These are phyloP conservation scores for Aplodontia rufa DNA, from an alignment of 2,113 vertebrate genomes.

Conservation along the genomic window DNA sequence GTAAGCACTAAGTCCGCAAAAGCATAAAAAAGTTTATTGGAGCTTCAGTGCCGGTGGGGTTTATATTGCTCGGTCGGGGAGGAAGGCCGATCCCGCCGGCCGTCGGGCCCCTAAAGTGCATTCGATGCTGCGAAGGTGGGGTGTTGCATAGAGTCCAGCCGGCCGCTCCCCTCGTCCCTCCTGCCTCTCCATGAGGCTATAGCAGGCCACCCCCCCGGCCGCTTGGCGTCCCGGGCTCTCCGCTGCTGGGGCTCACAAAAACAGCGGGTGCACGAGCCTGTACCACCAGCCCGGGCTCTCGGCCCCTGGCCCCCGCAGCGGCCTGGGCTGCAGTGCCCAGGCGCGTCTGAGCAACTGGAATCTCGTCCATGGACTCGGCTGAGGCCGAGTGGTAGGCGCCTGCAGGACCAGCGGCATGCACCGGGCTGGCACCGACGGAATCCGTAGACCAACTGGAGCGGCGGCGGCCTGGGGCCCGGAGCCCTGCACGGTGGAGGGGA, in stretches of 20 bases:
- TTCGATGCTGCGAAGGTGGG: background rate
- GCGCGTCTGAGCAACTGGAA: slow-evolving; percentile 90
- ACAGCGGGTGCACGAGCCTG: slow-evolving; percentile 82
- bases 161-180: background rate
- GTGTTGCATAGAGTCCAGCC: slow-evolving; percentile 70
- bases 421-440: slow-evolving; percentile 71
- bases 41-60: slow-evolving; percentile 42
- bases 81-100: slow-evolving; percentile 42
- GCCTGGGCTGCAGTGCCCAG: slow-evolving; percentile 87
- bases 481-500: slow-evolving; percentile 8
- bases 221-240: slow-evolving; percentile 70
- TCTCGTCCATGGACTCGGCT: slow-evolving; percentile 93
- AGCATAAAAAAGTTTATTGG: slow-evolving; percentile 75
- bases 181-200: background rate
- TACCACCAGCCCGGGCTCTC: slow-evolving; percentile 84
- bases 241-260: slow-evolving; percentile 90
- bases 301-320: accelerated
- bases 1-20: slow-evolving; percentile 50
- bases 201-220: background rate
- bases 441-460: slow-evolving; percentile 62
- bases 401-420: slow-evolving; percentile 85
- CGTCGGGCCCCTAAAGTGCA: slow-evolving; percentile 69
- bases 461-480: background rate
- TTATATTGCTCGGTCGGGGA: slow-evolving; percentile 64
- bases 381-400: slow-evolving; percentile 92